Evolutionary conservation across 2,113 vertebrate species (phyloP), one percentile per base, ranked within the genome.

Genomic region (Telmatochromis bifrenatus): DNA sequence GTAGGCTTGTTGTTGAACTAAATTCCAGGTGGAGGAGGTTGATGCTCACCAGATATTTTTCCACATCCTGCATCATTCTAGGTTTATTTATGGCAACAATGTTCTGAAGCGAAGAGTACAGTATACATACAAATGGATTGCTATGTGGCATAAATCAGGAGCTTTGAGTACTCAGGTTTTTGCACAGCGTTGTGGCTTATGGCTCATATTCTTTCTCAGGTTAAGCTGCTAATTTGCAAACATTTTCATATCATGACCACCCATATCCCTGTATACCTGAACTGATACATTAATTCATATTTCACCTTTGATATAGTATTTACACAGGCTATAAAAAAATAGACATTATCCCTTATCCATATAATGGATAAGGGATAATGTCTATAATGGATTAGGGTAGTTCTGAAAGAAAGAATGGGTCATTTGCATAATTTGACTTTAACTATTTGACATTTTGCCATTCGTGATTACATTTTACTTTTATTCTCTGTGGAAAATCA

Each of bases 141-240:
- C 26, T 15, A 1, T 33, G 58, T 53, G 21, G 35, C 13, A 37
- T n/a, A 75, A 86, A 51, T 82, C 42, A 79, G 54, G 62, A 60
- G 31, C 75, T 28, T 75, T 49, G 26, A n/a, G 7, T 26, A 2
- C 47, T 60, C 31, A 14, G 58, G 35, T 10, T 62, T 17, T 23
- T 39, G 65, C 39, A 84, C 70, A 51, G 65, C 7, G 9, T 49
- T 31, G 42, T 31, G 3, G 23, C 15, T 49, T 49, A 49, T 49
- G 42, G 26, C 35, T 73, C 14, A 7, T 33, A 56, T 68, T 84
- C 23, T 73, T 53, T 42, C 31, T 84, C 65, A 21, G 84, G 82
- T 84, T 87, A 90, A 89, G 88, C 84, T 28, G 83, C 88, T 88
- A 84, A 90, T 79, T n/a, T 79, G 45, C 75, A 68, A 53, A 23